Evolutionary conservation across 1,140 invertebrate genomes (phyloP).

Genomic region (Aphaenogaster floridana): DNA sequence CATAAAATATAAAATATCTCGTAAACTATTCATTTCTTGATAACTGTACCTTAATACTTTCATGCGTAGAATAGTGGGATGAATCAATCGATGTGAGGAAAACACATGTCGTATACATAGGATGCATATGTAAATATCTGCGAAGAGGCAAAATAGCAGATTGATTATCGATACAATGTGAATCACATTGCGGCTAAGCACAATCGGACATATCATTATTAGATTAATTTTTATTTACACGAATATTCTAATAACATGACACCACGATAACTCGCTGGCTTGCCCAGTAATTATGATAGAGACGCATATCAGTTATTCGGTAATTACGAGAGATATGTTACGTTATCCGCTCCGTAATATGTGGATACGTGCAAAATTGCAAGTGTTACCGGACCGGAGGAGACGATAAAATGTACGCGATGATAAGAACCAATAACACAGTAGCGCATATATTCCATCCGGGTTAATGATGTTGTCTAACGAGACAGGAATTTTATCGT

Average conservation of each 20-base stretch:
- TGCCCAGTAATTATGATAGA: constrained; percentile 50
- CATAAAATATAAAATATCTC: too few relatives aligned
- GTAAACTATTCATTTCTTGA: too few relatives aligned
- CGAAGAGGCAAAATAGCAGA: constrained; percentile 21
- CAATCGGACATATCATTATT: constrained; percentile 52
- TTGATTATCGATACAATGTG: constrained; percentile 38
- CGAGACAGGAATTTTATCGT: constrained; percentile 39
- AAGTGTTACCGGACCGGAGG: not conserved
- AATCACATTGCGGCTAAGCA: constrained; percentile 45
- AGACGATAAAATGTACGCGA: constrained; percentile 32
- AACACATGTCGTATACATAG: not conserved
- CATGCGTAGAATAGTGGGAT: too few relatives aligned
- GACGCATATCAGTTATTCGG: constrained; percentile 23
- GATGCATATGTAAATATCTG: not conserved
- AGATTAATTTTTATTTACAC: constrained; percentile 52
- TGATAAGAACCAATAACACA: constrained; percentile 50
- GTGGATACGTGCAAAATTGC: constrained; percentile 46
- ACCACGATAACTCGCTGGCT: constrained; percentile 35
- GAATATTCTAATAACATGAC: constrained; percentile 53
- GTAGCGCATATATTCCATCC: not conserved
- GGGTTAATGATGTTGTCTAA: constrained; percentile 45
- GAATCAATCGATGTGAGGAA: too few relatives aligned
- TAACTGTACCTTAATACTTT: too few relatives aligned
- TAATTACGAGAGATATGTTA: constrained; percentile 56
- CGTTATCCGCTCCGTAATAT: not conserved